Percentiles rank a stretch among this genome's conserved stretches.
Evolutionary conservation across 2,888 invertebrate genomes (phyloP).

Genomic region (Apomyelois bistriatella): DNA sequence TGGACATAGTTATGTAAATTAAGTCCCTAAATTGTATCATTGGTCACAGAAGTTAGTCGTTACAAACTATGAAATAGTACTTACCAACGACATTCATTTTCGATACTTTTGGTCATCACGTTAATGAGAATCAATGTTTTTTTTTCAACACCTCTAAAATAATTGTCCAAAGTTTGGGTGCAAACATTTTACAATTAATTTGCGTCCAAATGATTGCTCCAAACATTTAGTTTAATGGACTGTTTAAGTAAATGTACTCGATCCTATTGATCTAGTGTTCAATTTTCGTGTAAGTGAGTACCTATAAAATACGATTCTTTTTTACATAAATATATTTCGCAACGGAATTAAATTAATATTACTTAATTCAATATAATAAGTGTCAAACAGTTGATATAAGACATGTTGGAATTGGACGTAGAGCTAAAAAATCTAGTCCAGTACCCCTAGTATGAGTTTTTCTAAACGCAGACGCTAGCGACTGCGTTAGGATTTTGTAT

Average conservation of each 20-base stretch:
- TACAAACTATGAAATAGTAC: conserved; percentile 24
- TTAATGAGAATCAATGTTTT: conserved; percentile 22
- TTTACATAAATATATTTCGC: too few relatives aligned
- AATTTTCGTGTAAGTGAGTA: conserved; percentile 28
- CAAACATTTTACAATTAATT: neutral
- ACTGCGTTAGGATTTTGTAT: too few relatives aligned
- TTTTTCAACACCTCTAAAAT: conserved; percentile 1
- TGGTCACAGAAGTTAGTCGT: conserved; percentile 18
- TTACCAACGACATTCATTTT: conserved; percentile 25
- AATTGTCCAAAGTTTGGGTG: conserved; percentile 2
- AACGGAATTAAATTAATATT: too few relatives aligned
- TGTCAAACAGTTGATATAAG: too few relatives aligned
- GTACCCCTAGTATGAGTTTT: too few relatives aligned
- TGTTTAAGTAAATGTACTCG: neutral
- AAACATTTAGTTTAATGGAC: neutral
- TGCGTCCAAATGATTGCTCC: neutral
- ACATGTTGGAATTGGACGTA: too few relatives aligned
- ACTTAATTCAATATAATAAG: too few relatives aligned
- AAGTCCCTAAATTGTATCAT: conserved; percentile 15
- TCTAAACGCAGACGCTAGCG: too few relatives aligned
- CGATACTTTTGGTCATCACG: conserved; percentile 27
- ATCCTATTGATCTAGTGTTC: conserved; percentile 6
- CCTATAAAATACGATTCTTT: too few relatives aligned
- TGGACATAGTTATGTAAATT: conserved; percentile 22
- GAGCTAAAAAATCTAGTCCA: too few relatives aligned